These are phyloP conservation scores for Linepithema humile DNA, from an alignment of 1,140 invertebrate genomes.

Conservation along the genomic window DNA sequence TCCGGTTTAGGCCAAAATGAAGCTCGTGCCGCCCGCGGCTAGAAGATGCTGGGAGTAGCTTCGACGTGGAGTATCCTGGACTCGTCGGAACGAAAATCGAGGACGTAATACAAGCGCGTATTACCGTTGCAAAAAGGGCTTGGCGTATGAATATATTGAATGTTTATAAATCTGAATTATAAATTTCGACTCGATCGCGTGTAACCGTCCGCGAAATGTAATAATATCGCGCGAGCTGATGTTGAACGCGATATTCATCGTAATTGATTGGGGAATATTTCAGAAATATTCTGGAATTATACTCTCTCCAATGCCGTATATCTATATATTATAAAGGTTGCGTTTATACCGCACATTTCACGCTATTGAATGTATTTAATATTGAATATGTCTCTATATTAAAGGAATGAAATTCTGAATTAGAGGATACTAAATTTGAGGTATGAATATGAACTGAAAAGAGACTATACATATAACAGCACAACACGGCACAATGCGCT, in stretches of 20 bases:
- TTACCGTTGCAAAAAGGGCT: background rate
- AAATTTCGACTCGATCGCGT: background rate
- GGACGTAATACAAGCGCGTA: background rate
- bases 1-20: slow-evolving; percentile 29
- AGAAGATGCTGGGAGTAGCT: background rate
- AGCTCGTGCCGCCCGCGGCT: background rate
- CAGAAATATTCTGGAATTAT: slow-evolving; percentile 37
- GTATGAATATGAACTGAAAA: background rate
- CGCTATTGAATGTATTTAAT: slow-evolving; percentile 6
- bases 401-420: slow-evolving; percentile 20
- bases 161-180: slow-evolving; percentile 9
- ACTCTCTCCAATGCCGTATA: background rate
- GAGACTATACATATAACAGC: background rate
- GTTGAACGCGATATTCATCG: background rate
- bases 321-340: slow-evolving; percentile 1
- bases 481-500: background rate
- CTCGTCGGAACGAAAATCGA: background rate
- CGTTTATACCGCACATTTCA: background rate
- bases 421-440: background rate
- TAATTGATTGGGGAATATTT: slow-evolving; percentile 26
- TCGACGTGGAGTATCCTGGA: background rate
- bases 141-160: background rate
- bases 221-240: slow-evolving; percentile 17
- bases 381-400: slow-evolving; percentile 21
- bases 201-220: slow-evolving; percentile 7